Evolutionary conservation across 2,113 vertebrate species (phyloP), one percentile per base, ranked within the genome.

Genomic region (Oreochromis tanganicae): DNA sequence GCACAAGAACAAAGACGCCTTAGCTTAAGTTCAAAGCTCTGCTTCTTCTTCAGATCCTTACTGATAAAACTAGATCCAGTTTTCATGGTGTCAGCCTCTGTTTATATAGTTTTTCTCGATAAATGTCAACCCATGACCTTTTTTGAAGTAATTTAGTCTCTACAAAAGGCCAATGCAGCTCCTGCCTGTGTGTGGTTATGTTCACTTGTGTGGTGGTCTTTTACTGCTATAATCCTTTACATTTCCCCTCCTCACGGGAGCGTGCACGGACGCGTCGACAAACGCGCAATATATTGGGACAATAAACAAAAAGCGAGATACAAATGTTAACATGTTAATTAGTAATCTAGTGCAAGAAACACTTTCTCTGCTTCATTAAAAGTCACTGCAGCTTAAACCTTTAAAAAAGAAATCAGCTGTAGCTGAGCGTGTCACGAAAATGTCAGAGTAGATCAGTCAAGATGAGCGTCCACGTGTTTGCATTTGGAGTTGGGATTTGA

Each of bases 61-160:
- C 84, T 88, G 91, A 91, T 88, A 92, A 92, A 94, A 46, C 56
- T 63, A 56, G 61, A 80, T 91, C 81, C 83, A 75, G 87, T 85
- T 85, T 91, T 93, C 83, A 78, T 88, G 86, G 81, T 91, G 87
- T 91, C 82, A 84, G 81, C 5, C 57, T 88, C 78, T 90, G 85
- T 89, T 95, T 85, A 84, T 93, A 87, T 90, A 93, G 80, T 89
- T 95, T 95, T 94, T 91, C 88, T 81, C 85, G 89, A 94, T 94
- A 95, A 97, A 97, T 97, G 96, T 96, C 96, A 96, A 95, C 88
- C 68, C 81, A 16, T 96, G 96, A 96, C 96, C 96, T 97, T 97
- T 95, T 91, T 91, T 93, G 75, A 88, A 93, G 92, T 94, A 94
- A 96, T 96, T 95, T 94, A 89, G 93, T 94, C 83, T 83, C 75